phyloP scores from a whole-genome alignment of 2,888 invertebrate species.

The Helobdella robusta region DNA sequence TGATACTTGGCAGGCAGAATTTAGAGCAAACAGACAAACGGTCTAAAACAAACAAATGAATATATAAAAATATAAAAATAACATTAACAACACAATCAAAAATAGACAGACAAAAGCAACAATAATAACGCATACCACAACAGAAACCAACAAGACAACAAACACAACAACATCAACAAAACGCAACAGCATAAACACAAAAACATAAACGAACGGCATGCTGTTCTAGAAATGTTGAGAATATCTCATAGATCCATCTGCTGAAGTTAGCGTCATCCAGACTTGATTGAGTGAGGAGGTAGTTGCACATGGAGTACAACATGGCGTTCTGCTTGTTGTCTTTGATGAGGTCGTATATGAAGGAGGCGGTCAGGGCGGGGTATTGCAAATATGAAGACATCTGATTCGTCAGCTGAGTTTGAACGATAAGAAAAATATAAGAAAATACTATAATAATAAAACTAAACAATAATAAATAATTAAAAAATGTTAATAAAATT shows the following conservation, averaged over 20 bases:
- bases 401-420: no score
- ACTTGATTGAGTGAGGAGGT: constrained; percentile 11
- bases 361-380: constrained; percentile 20
- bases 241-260: constrained; percentile 18
- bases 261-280: constrained; percentile 1
- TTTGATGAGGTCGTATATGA: constrained; percentile 3
- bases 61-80: no score
- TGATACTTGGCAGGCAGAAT: no score
- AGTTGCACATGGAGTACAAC: constrained; percentile 12
- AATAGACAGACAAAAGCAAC: no score
- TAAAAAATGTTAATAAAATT: no score
- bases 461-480: no score
- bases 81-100: no score
- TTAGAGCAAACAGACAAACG: no score
- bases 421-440: no score
- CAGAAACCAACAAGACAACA: background rate
- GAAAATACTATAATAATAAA: no score
- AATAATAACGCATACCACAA: background rate
- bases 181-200: background rate
- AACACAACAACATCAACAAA: background rate
- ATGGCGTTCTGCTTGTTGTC: constrained; percentile 18
- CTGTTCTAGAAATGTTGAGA: constrained; percentile 15
- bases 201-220: constrained; percentile 9
- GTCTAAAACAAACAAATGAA: no score
- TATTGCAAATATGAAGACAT: no score